Evolutionary conservation across 2,113 vertebrate genomes (phyloP).

Genomic region (Rutilus rutilus): DNA sequence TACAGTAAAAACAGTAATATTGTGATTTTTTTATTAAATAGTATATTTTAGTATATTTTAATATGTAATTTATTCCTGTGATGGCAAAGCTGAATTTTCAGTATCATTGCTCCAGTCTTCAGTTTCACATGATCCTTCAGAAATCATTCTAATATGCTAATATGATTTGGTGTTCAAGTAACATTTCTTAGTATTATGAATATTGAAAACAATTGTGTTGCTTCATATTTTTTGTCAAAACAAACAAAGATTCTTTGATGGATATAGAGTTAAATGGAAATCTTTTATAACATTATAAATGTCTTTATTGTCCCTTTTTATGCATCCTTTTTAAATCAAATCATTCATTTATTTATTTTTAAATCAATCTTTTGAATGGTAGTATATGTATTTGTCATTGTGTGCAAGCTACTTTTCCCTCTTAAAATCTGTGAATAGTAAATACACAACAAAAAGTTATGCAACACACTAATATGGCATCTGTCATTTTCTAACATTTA

Average conservation of each 20-base stretch:
- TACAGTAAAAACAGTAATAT: background rate
- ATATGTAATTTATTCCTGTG: background rate
- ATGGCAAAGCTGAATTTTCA: background rate
- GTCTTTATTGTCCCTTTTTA: background rate
- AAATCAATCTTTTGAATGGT: background rate
- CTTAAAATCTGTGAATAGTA: background rate
- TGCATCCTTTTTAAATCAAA: background rate
- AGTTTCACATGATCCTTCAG: background rate
- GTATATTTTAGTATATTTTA: background rate
- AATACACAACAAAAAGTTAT: background rate
- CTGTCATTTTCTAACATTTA: constrained; percentile 24
- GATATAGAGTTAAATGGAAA: background rate
- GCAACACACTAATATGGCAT: background rate
- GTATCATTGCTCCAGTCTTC: background rate
- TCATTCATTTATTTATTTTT: background rate
- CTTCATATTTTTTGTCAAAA: background rate
- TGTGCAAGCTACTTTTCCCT: background rate
- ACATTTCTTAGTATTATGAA: no score
- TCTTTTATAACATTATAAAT: background rate
- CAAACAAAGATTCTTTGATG: no score
- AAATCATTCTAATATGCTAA: background rate
- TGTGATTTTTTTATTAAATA: background rate
- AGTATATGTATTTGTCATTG: background rate
- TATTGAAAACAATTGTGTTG: background rate
- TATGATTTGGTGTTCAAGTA: background rate